A percentile compares a stretch with the other conserved stretches of the same genome.
phyloP scores from a whole-genome alignment of 2,113 vertebrate species.

The Aythya baeri region DNA sequence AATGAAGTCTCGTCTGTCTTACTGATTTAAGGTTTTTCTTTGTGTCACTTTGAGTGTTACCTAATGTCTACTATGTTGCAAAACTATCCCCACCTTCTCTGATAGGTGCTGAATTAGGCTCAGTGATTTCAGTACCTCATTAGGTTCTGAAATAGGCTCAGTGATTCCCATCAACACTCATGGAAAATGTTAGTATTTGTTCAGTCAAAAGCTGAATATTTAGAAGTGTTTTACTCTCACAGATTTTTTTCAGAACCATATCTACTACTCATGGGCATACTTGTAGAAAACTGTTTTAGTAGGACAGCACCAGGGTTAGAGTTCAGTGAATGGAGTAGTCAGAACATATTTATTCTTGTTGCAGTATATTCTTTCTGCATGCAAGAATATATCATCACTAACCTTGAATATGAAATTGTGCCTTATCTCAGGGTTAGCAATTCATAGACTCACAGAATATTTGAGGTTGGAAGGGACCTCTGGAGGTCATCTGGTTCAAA shows the following conservation, averaged over 20 bases:
- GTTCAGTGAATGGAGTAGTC: not conserved
- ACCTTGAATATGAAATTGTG: not conserved
- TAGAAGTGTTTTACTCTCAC: not conserved
- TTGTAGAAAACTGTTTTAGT: not conserved
- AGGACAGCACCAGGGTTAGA: not conserved
- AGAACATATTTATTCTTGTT: not conserved
- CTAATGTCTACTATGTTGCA: not conserved
- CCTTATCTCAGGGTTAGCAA: not conserved
- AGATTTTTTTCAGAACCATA: not conserved
- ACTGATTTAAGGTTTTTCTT: not conserved
- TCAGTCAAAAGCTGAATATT: not conserved
- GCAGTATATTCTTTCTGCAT: not conserved
- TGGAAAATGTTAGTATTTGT: accelerated
- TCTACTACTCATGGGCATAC: not conserved
- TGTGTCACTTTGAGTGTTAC: not conserved
- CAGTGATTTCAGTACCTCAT: not conserved
- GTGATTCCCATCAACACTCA: not conserved
- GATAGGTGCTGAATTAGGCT: not conserved
- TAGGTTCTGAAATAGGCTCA: not conserved
- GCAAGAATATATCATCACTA: not conserved
- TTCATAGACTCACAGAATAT: not conserved
- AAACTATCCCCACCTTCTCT: not conserved
- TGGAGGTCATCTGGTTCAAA: not conserved
- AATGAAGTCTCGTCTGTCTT: not conserved
- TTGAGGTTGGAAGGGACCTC: not conserved